phyloP scores from a whole-genome alignment of 2,888 invertebrate genomes.

The Macrophya annulata region DNA sequence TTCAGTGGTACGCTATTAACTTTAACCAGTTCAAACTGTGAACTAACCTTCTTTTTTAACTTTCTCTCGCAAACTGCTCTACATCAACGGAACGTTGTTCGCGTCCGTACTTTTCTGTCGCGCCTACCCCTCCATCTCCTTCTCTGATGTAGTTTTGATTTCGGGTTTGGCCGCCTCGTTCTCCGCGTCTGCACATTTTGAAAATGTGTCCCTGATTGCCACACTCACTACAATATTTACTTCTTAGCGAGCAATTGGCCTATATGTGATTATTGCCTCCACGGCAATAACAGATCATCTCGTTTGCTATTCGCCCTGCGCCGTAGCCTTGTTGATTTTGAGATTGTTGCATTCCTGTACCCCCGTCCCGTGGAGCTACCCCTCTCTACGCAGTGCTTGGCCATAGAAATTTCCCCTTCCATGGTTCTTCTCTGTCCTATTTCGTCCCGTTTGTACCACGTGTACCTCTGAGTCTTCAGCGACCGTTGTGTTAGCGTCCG shows the following conservation, averaged over 20 bases:
- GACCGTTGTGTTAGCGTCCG: background rate
- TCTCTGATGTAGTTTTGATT: background rate
- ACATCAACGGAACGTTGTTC: too few relatives aligned
- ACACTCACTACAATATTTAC: constrained; percentile 30
- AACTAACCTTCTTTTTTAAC: background rate
- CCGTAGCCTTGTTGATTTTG: background rate
- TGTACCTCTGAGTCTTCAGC: background rate
- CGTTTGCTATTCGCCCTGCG: background rate
- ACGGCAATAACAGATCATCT: background rate
- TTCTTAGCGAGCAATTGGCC: background rate
- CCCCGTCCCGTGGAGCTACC: background rate
- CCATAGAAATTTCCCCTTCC: too few relatives aligned
- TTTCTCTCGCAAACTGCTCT: too few relatives aligned
- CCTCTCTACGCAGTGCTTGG: too few relatives aligned
- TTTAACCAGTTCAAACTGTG: constrained; percentile 47
- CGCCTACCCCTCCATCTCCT: too few relatives aligned
- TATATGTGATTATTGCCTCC: background rate
- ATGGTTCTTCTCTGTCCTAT: too few relatives aligned
- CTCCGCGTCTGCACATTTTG: constrained; percentile 7
- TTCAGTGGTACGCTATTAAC: constrained; percentile 41
- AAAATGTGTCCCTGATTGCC: constrained; percentile 8
- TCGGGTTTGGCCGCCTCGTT: background rate
- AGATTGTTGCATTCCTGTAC: background rate
- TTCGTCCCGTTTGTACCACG: too few relatives aligned
- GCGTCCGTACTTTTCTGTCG: too few relatives aligned